Evolutionary conservation across 2,888 invertebrate genomes (phyloP).

Genomic region (Lepidonotus clava): DNA sequence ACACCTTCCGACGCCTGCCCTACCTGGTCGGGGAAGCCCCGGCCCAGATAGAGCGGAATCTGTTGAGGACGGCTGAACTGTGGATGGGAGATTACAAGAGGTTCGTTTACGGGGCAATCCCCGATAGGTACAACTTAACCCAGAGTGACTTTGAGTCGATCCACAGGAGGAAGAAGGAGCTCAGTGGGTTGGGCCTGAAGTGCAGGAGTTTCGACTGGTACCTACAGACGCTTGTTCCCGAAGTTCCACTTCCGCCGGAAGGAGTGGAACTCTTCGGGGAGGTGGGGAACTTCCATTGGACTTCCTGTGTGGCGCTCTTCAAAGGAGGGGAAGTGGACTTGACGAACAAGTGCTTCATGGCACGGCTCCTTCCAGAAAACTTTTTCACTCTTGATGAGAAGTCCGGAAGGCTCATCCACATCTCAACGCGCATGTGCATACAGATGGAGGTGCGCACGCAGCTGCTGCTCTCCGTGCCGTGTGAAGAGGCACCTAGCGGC

Average conservation of each 20-base stretch:
- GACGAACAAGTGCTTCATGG: neutral
- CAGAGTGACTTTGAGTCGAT: neutral
- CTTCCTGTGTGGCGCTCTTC: neutral
- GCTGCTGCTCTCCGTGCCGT: neutral
- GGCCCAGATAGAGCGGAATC: constrained; percentile 60
- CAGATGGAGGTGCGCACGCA: neutral
- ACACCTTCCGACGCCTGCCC: constrained; percentile 63
- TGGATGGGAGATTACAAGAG: constrained; percentile 56
- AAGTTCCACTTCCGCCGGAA: constrained; percentile 80
- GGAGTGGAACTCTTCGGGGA: constrained; percentile 67
- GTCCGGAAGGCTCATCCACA: neutral
- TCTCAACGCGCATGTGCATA: neutral
- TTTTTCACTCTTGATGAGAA: neutral
- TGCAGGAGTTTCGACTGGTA: constrained; percentile 91
- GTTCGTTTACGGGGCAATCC: constrained; percentile 40
- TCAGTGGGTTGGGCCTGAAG: neutral
- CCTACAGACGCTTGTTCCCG: constrained; percentile 96
- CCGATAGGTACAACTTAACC: neutral
- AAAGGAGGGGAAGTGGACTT: neutral
- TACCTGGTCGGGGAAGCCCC: constrained; percentile 58
- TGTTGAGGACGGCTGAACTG: constrained; percentile 62
- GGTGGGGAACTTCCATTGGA: constrained; percentile 62
- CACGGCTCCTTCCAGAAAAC: constrained; percentile 20
- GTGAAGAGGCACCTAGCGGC: neutral
- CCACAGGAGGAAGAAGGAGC: neutral